Evolutionary conservation across 2,888 invertebrate genomes (phyloP).

Genomic region (Iphiclides podalirius): DNA sequence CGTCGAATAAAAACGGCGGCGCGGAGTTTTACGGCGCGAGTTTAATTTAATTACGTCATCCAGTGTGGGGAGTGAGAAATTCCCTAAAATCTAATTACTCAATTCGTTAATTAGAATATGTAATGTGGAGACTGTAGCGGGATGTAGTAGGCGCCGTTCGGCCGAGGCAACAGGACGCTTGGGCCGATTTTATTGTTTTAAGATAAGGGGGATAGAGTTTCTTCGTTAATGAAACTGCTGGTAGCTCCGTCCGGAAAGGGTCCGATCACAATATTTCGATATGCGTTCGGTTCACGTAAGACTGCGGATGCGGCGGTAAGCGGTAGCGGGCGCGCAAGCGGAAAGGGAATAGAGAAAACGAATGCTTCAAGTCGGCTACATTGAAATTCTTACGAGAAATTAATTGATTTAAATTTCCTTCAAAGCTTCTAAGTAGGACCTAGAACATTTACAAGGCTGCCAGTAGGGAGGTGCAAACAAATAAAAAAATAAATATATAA

Average conservation of each 20-base stretch:
- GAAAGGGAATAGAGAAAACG: no score
- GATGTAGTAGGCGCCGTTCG: not conserved
- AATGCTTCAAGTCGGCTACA: no score
- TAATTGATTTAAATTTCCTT: not conserved
- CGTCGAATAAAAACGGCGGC: slow-evolving; percentile 17
- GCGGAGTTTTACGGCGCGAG: slow-evolving; percentile 9
- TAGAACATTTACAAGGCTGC: no score
- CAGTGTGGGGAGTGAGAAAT: slow-evolving; percentile 1
- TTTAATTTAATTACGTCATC: slow-evolving; percentile 20
- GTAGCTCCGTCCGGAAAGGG: slow-evolving; percentile 25
- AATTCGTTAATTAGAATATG: slow-evolving; percentile 10
- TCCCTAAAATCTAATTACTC: slow-evolving; percentile 4
- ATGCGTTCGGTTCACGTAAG: slow-evolving; percentile 13
- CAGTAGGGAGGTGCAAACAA: no score
- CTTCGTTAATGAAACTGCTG: slow-evolving; percentile 29
- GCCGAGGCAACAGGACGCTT: not conserved
- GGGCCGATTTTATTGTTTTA: slow-evolving; percentile 13
- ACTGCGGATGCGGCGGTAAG: not conserved
- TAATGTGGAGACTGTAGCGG: no score
- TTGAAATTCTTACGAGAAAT: no score
- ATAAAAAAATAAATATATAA: no score
- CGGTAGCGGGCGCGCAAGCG: no score
- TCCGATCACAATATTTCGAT: slow-evolving; percentile 24
- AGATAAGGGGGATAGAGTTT: slow-evolving; percentile 8
- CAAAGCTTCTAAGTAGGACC: no score